These are phyloP conservation scores for Acanthurus tractus DNA, from an alignment of 2,797 vertebrate genomes.

Conservation along the genomic window DNA sequence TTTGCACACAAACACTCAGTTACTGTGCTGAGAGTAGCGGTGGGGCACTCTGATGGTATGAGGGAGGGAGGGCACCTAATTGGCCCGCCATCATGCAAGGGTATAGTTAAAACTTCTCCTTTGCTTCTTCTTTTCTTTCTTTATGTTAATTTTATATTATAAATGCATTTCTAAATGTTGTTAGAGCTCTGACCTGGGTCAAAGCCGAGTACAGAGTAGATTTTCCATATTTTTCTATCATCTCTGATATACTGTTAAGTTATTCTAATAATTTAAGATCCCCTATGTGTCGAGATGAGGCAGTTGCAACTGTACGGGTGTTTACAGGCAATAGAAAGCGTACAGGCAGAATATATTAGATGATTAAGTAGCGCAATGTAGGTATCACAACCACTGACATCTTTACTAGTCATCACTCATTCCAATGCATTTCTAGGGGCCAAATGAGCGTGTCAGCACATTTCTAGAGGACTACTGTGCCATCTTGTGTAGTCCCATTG, in stretches of 20 bases:
- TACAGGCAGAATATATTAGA: conserved; percentile 49
- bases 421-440: conserved; percentile 77
- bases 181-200: conserved; percentile 25
- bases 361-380: conserved; percentile 35
- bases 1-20: conserved; percentile 84
- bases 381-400: conserved; percentile 78
- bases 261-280: conserved; percentile 27
- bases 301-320: conserved; percentile 39
- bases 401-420: conserved; percentile 81
- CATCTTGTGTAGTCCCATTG: conserved; percentile 63
- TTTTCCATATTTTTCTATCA: conserved; percentile 7
- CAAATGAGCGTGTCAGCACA: conserved; percentile 60
- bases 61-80: conserved; percentile 73
- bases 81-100: conserved; percentile 46
- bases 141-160: conserved; percentile 10
- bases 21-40: conserved; percentile 82
- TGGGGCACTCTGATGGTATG: conserved; percentile 75
- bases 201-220: conserved; percentile 17
- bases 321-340: conserved; percentile 33
- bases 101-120: conserved; percentile 43
- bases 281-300: conserved; percentile 45
- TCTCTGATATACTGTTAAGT: conserved; percentile 27
- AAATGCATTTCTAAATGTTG: conserved; percentile 45
- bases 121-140: conserved; percentile 17
- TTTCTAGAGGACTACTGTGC: conserved; percentile 57